Evolutionary conservation across 2,113 vertebrate genomes (phyloP).

Genomic region (Nibea albiflora): DNA sequence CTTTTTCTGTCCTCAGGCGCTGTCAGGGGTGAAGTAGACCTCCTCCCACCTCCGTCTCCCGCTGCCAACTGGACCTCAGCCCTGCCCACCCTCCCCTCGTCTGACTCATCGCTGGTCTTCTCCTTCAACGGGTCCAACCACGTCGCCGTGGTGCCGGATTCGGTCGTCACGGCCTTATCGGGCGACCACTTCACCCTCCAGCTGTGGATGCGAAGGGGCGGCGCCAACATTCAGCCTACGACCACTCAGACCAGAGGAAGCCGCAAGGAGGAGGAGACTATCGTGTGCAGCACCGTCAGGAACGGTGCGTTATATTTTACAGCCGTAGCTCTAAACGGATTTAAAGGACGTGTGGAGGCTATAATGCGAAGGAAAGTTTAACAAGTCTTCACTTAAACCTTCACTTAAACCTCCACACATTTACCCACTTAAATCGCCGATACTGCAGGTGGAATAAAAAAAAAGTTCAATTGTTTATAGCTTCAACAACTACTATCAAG

Average conservation of each 20-base stretch:
- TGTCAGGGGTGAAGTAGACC: conserved; percentile 93
- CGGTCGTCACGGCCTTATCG: conserved; percentile 78
- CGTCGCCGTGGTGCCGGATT: conserved; percentile 90
- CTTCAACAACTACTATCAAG: conserved; percentile 36
- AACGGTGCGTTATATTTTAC: conserved; percentile 86
- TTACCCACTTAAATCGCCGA: conserved; percentile 6
- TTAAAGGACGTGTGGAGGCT: neutral
- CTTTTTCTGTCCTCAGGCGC: conserved; percentile 84
- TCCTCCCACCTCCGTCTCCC: conserved; percentile 92
- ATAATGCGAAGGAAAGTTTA: neutral
- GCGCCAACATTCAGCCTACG: conserved; percentile 83
- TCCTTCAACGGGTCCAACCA: conserved; percentile 96
- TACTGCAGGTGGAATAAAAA: neutral
- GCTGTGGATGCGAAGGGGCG: conserved; percentile 94
- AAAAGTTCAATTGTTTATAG: conserved; percentile 30
- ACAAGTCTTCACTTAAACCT: neutral
- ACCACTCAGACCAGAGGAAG: conserved; percentile 78
- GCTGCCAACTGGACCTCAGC: conserved; percentile 93
- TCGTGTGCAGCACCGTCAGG: conserved; percentile 94
- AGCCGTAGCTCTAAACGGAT: neutral
- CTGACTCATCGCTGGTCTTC: conserved; percentile 96
- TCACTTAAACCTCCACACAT: neutral
- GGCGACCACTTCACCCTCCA: conserved; percentile 96
- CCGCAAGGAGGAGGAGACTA: conserved; percentile 93
- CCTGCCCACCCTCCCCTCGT: conserved; percentile 94